Base-by-base conservation (phyloP, 1,140 invertebrate species). In the Linepithema humile region DNA sequence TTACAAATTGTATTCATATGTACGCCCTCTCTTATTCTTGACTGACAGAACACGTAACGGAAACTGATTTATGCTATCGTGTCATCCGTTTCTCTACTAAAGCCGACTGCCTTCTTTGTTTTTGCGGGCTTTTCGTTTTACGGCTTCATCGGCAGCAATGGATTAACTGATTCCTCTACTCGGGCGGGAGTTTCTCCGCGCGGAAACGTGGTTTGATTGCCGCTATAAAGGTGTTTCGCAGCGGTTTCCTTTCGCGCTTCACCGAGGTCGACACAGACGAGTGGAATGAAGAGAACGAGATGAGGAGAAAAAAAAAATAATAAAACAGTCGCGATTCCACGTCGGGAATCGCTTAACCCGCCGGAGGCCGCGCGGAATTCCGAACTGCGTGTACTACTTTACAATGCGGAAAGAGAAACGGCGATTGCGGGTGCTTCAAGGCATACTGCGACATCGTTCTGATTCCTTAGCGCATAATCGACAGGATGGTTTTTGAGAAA, bases 201-300 rank as follows among this genome's bases (percentile, higher is more conserved):
- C 77, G 86, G 67, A 83, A 89, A 86, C 84, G 84, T 57, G 69
- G 20, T 67, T 84, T 74, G 84, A 89, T 88, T 70, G 78, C 67
- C 48, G 78, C 86, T 75, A 88, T 88, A 89, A 89, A 88, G 83
- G 74, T 67, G 74, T 86, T 67, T 88, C 87, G 86, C 87, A 40
- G 84, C 69, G 80, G 50, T 86, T 89, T 86, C 84, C 80, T 85
- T 73, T 88, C 73, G 87, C 48, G 86, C 48, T 60, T 74, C 60
- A 78, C 59, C 78, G 53, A 48, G 55, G 57, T 38, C 48, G 45
- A 32, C 20, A 35, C 23, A 43, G 12, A 40, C 35, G 38, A 40
- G 75, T 26, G 6, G 20, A 35, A 62, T 26, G 40, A 57, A n/a
- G 50, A 64, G 35, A 32, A n/a, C 43, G 26, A 48, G 57, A 59